Percentiles rank a stretch among this genome's conserved stretches.
These are phyloP conservation scores for Lytechinus variegatus DNA, from an alignment of 35 echinoderm and acorn worm genomes.

Conservation along the genomic window DNA sequence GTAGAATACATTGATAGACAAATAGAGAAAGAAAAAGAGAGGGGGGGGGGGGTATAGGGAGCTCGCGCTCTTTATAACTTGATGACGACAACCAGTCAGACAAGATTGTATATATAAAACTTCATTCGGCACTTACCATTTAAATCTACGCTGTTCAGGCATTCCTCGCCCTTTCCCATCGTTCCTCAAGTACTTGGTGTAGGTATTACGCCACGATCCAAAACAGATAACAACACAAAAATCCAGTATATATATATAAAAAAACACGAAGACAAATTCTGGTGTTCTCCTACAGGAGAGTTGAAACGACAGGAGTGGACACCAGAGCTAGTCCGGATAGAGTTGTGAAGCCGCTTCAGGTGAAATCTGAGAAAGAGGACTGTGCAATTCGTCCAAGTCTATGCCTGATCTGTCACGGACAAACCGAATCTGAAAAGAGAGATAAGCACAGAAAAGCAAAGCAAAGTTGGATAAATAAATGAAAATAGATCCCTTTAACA, in stretches of 20 bases:
- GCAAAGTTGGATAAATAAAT: neutral
- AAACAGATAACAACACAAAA: neutral
- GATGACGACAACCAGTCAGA: neutral
- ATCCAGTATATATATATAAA: neutral
- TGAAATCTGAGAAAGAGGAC: neutral
- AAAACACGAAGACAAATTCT: neutral
- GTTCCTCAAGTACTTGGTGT: neutral
- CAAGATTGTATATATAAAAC: neutral
- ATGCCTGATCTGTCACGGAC: neutral
- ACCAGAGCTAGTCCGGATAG: neutral
- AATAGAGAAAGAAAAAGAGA: neutral
- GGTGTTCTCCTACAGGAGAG: neutral
- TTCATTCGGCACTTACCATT: neutral
- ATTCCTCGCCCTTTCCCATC: neutral
- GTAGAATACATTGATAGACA: neutral
- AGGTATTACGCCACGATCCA: neutral
- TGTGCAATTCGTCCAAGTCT: neutral
- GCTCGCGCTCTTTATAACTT: neutral
- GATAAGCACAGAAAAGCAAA: neutral
- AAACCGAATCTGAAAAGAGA: neutral
- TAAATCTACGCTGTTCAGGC: neutral
- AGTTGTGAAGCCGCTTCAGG: neutral
- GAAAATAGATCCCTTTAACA: neutral
- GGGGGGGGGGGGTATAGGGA: neutral
- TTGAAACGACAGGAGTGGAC: neutral